Base-by-base conservation (phyloP, 2,797 vertebrate genomes). In the Crax fasciolata region DNA sequence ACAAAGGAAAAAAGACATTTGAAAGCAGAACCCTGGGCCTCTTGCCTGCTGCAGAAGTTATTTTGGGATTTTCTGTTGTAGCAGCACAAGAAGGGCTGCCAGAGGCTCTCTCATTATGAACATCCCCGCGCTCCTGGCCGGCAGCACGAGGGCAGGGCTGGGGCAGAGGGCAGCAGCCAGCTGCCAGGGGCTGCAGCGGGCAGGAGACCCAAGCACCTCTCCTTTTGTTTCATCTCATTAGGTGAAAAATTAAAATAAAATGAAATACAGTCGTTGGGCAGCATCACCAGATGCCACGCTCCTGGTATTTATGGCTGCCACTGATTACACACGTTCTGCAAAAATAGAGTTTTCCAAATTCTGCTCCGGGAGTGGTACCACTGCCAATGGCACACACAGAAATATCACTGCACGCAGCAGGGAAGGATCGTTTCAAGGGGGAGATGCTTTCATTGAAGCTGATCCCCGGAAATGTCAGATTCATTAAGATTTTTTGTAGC, bases 291-390 rank as follows among this genome's bases (percentile, higher is more conserved):
- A 32, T 3, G 2, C 59, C 71, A 6, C 80, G 32, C 27, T 12
- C 65, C 48, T 28, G 15, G 62, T 4, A 9, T 46, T 32, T 39
- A 6, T 1, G 4, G 3, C 12, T 25, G 70, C 0, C 43, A 51
- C 41, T 5, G 3, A 8, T 58, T 20, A 10, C 14, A 9, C 7
- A 11, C 46, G 2, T 4, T 8, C 28, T 15, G 38, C 58, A 65
- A 27, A 72, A 81, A 25, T 1, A 32, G 38, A 52, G 39, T 4
- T 2, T 35, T 38, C 70, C 55, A 46, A 5, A n/a, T 61, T 5
- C 18, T 4, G 11, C 59, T 15, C 21, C 27, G 13, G 58, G 30
- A 77, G 9, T 0, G 0, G 54, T 10, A 24, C 39, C 8, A 1
- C n/a, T 27, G 35, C 30, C 61, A 24, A 4, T 0, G 19, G 46